Conservation (phyloP, 2,113 vertebrate species). For the Ranitomeya imitator region DNA sequence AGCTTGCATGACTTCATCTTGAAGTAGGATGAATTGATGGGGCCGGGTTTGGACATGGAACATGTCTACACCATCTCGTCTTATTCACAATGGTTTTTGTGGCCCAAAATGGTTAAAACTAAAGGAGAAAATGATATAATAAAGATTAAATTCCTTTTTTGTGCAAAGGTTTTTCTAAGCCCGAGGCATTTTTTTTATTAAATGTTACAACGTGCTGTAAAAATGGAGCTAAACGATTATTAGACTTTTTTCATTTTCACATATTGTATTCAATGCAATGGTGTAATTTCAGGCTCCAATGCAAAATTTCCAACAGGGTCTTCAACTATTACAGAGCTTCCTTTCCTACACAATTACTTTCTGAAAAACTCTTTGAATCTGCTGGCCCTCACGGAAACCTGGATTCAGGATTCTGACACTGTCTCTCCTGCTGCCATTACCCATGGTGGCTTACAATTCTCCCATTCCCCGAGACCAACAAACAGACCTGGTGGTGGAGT, state of each 20-base stretch:
- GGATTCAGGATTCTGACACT: too few species aligned
- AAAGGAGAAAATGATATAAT: conserved; percentile 7
- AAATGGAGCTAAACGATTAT: conserved; percentile 1
- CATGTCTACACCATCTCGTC: not conserved
- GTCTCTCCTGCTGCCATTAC: too few species aligned
- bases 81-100: not conserved
- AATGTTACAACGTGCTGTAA: conserved; percentile 31
- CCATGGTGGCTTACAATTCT: too few species aligned
- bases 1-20: conserved; percentile 14
- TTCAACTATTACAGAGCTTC: too few species aligned
- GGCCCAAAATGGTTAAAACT: conserved; percentile 10
- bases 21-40: not conserved
- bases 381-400: too few species aligned
- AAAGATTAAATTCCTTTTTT: conserved; percentile 36
- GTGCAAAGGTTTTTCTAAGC: conserved; percentile 40
- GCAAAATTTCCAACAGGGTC: too few species aligned
- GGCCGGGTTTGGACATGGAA: not conserved
- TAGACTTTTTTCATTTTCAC: not conserved
- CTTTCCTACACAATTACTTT: too few species aligned
- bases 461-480: too few species aligned
- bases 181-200: conserved; percentile 21
- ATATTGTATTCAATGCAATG: not conserved
- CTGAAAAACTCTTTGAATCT: too few species aligned
- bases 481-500: too few species aligned
- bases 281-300: too few species aligned